phyloP scores from a whole-genome alignment of 2,888 invertebrate genomes.

The Carterocephalus palaemon region DNA sequence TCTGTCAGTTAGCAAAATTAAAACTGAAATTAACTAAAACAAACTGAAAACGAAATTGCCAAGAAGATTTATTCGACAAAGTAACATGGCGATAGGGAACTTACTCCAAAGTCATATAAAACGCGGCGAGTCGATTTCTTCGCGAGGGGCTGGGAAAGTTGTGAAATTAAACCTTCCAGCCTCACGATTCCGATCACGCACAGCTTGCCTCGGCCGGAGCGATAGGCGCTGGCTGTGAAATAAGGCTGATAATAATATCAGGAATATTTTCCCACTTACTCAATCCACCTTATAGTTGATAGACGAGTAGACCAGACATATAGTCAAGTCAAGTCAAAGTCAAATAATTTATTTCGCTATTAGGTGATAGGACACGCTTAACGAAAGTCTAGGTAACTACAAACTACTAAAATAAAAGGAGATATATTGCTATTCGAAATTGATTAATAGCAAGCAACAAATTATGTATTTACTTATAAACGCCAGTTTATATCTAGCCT shows the following conservation, averaged over 20 bases:
- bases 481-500: too few relatives aligned
- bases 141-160: slow-evolving; percentile 6
- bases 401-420: too few relatives aligned
- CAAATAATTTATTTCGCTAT: too few relatives aligned
- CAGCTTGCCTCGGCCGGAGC: slow-evolving; percentile 4
- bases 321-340: too few relatives aligned
- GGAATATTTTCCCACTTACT: slow-evolving; percentile 4
- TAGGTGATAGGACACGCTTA: too few relatives aligned
- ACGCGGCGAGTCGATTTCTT: slow-evolving; percentile 11
- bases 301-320: neutral
- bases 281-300: neutral
- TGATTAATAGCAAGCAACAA: too few relatives aligned
- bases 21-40: neutral
- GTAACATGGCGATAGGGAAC: neutral
- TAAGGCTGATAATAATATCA: slow-evolving; percentile 2
- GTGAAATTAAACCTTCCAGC: slow-evolving; percentile 13
- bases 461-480: too few relatives aligned
- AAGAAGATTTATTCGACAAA: slow-evolving; percentile 2
- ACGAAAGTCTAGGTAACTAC: too few relatives aligned
- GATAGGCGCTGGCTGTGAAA: slow-evolving; percentile 4
- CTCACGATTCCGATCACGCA: slow-evolving; percentile 15
- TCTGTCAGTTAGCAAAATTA: neutral
- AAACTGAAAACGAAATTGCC: neutral
- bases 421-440: too few relatives aligned
- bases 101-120: slow-evolving; percentile 3